These are phyloP conservation scores for Cydia splendana DNA, from an alignment of 1,140 invertebrate genomes.

Conservation along the genomic window DNA sequence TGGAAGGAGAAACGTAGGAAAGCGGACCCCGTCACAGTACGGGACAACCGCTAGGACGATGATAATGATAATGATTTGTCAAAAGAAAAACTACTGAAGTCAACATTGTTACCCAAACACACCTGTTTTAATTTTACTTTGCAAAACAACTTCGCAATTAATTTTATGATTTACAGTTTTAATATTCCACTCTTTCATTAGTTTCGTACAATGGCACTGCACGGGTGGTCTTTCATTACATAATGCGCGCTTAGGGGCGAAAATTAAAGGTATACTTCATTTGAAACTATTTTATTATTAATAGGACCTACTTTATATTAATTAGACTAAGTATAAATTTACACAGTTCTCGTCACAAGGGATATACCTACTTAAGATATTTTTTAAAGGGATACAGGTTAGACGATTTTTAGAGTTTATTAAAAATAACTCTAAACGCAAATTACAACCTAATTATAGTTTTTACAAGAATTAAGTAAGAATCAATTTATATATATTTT, in stretches of 20 bases:
- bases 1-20: too few species aligned
- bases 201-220: background rate
- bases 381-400: background rate
- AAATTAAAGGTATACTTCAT: background rate
- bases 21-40: too few species aligned
- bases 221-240: background rate
- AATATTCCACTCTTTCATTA: background rate
- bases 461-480: too few species aligned
- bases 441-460: background rate
- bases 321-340: background rate
- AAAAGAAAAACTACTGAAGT: too few species aligned
- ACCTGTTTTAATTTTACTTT: background rate
- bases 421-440: background rate
- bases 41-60: too few species aligned
- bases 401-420: background rate
- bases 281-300: background rate
- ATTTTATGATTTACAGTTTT: constrained; percentile 13
- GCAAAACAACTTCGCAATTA: background rate
- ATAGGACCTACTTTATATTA: background rate
- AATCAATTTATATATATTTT: too few species aligned
- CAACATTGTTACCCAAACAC: background rate
- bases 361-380: background rate
- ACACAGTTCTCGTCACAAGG: background rate
- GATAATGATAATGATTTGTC: too few species aligned
- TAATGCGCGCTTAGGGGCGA: background rate